These are phyloP conservation scores for Heliconius ismenius DNA, from an alignment of 2,888 invertebrate genomes.

Conservation along the genomic window DNA sequence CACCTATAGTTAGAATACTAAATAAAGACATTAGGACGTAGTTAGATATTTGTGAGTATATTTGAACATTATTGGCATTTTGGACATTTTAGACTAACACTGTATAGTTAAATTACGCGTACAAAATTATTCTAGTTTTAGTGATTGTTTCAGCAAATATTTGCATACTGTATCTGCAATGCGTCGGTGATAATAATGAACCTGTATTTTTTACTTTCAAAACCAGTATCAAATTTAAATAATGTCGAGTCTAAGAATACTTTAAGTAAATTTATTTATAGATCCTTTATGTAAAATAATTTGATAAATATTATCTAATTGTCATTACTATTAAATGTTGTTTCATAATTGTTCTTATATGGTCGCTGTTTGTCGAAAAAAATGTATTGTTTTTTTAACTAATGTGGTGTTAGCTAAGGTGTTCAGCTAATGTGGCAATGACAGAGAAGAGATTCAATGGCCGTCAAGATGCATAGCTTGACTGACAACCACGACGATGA, in stretches of 20 bases:
- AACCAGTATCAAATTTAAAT: not conserved
- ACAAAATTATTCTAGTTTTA: slow-evolving; percentile 16
- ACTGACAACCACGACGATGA: too few relatives aligned
- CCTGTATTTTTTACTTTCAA: not conserved
- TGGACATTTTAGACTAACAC: slow-evolving; percentile 1
- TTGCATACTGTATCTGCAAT: slow-evolving; percentile 24
- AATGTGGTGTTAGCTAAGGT: too few relatives aligned
- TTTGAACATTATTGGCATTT: slow-evolving; percentile 3
- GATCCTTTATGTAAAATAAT: not conserved
- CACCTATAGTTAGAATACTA: not conserved
- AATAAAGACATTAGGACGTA: not conserved
- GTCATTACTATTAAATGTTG: not conserved
- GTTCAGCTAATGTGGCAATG: too few relatives aligned
- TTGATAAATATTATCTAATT: not conserved
- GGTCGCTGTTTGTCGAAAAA: not conserved
- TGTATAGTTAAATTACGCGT: slow-evolving; percentile 16
- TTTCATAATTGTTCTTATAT: not conserved
- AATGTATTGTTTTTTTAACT: too few relatives aligned
- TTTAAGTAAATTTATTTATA: not conserved
- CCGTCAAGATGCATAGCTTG: too few relatives aligned
- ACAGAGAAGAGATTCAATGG: too few relatives aligned
- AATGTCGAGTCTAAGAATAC: not conserved
- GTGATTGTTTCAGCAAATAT: slow-evolving; percentile 24
- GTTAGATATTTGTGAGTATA: not conserved
- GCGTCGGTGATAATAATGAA: slow-evolving; percentile 20